phyloP scores from a whole-genome alignment of 2,113 vertebrate genomes.

The Panurus biarmicus region DNA sequence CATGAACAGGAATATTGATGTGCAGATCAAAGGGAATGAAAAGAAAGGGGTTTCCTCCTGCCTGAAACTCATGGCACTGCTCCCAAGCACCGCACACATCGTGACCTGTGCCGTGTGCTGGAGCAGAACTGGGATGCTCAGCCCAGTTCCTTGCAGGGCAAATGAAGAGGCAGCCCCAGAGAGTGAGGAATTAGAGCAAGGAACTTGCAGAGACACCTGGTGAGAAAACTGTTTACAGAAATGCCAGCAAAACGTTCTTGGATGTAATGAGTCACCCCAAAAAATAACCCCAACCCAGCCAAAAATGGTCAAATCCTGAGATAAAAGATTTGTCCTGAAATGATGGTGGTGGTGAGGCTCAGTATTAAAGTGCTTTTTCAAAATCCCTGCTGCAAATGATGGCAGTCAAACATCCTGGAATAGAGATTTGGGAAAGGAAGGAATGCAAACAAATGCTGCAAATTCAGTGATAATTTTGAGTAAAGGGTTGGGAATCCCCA shows the following conservation, averaged over 20 bases:
- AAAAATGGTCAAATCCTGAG: neutral
- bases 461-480: neutral
- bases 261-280: neutral
- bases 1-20: neutral
- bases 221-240: neutral
- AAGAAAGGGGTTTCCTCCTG: neutral
- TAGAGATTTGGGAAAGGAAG: neutral
- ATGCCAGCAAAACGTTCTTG: neutral
- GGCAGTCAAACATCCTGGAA: neutral
- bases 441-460: neutral
- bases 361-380: neutral
- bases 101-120: neutral
- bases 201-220: neutral
- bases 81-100: fast-evolving
- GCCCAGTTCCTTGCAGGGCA: neutral
- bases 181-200: neutral
- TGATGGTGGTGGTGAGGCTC: neutral
- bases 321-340: neutral
- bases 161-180: neutral
- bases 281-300: neutral
- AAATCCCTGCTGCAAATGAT: neutral
- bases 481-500: neutral
- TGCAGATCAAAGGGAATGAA: neutral
- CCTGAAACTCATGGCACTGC: neutral
- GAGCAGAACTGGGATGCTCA: neutral